A percentile compares a stretch with the other conserved stretches of the same genome.
Conservation (phyloP, 2,797 vertebrate species). For the Siniperca undulata region DNA sequence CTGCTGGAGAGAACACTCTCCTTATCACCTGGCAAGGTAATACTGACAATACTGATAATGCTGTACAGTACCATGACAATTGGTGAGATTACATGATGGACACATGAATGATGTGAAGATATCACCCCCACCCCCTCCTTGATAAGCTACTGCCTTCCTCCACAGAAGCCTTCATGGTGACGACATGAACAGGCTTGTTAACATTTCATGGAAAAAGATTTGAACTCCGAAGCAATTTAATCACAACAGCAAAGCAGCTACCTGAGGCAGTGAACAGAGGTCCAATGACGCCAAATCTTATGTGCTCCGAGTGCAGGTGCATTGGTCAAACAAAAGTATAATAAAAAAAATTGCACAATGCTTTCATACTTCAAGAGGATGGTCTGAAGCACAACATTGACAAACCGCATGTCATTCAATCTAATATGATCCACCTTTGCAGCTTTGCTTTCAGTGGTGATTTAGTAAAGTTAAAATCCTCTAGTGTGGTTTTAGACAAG, state of each 20-base stretch:
- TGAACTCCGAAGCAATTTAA: constrained; percentile 1
- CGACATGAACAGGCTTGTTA: not conserved
- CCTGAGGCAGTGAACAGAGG: constrained; percentile 14
- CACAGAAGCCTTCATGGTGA: not conserved
- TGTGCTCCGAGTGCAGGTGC: constrained; percentile 23
- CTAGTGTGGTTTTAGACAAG: not conserved
- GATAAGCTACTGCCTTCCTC: not conserved
- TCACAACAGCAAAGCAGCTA: not conserved
- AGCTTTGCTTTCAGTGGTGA: not conserved
- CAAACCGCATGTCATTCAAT: constrained; percentile 1
- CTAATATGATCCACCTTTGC: constrained; percentile 3
- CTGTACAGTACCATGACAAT: not conserved
- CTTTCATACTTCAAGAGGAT: constrained; percentile 24
- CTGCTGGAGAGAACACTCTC: constrained; percentile 1
- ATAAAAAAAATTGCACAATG: not conserved
- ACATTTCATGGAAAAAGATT: not conserved
- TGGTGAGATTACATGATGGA: not conserved
- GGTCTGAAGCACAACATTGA: not conserved
- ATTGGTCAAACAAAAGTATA: not conserved
- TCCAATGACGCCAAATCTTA: not conserved
- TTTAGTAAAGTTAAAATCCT: not conserved
- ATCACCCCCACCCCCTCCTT: not conserved
- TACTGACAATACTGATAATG: constrained; percentile 11
- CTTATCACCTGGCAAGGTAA: constrained; percentile 30
- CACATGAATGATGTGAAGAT: not conserved